Base-by-base conservation (phyloP, 2,797 vertebrate genomes). In the Pteronotus mesoamericanus region DNA sequence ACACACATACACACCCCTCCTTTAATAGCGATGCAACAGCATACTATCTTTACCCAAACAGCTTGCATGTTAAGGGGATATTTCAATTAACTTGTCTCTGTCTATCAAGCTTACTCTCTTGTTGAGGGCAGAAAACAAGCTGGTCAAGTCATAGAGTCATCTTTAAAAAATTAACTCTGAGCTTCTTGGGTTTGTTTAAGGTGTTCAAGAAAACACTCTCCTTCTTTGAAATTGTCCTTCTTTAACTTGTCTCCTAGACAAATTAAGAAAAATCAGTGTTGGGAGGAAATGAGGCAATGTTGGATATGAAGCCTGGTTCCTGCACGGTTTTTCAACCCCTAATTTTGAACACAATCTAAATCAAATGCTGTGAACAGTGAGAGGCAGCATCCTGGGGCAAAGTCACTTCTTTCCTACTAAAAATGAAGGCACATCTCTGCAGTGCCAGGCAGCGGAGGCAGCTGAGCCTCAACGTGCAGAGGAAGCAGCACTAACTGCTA, bases 11-110 rank as follows among this genome's bases (percentile, higher is more conserved):
- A 21, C 64, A 66, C 64, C 46, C 46, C n/a, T 84, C 44, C 71
- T 82, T 89, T 89, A 97, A 69, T 32, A 89, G 34, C 37, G 44
- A 4, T 11, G 37, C 12, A 39, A 34, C 14, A 42, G 55, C 74
- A 71, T 19, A 78, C 18, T n/a, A 66, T 97, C 88, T 93, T 69
- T 82, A 55, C 24, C 69, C 51, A 22, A 79, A 55, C 22, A 66
- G 57, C 57, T 87, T 88, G 64, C 74, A 64, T 14, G 39, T 64
- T 59, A 69, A 86, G 29, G 66, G 59, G 46, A 94, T 69, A 86
- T 96, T 97, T 94, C 69, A 86, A 96, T 96, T 84, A 94, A 95
- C 82, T 79, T 91, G 75, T 94, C 80, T 78, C 71, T 55, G 16
- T 84, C 68, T 86, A 84, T 53, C 51, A 86, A 78, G 66, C 46